Evolutionary conservation across 2,888 invertebrate species (phyloP), one percentile per base, ranked within the genome.

Genomic region (Heliconius sara): DNA sequence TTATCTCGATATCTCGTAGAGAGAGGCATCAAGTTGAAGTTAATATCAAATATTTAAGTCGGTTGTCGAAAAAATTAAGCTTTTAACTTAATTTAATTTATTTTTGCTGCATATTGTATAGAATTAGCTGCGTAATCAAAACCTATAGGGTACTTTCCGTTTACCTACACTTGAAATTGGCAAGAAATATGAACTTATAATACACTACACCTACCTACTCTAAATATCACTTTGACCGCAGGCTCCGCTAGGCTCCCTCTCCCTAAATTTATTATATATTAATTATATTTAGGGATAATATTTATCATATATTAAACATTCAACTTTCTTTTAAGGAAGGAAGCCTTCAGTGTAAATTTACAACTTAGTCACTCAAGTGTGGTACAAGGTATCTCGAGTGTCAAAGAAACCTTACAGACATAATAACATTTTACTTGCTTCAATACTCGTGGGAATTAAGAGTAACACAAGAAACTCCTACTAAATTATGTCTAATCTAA

Each of bases 291-390:
- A 5, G 34, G 34, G 34, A 6, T 0, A 34, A 34, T 34, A 34
- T 34, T 34, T 34, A 34, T 34, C 27, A 19, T 63, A 19, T 57
- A 13, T 19, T 43, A 22, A 3, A 72, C 6, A 57, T 75, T 75
- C 10, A 63, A 63, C 12, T 47, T 75, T 72, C 47, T 43, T 72
- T 76, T 79, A 63, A 79, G 79, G 79, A 77, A 80, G 76, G 93
- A 93, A 93, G 91, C 92, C 93, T 77, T 85, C 89, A 83, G 84
- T 83, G 83, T 88, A 86, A 88, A 84, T 84, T 87, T 85, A 86
- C 83, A 83, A 82, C 82, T 83, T 83, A 80, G 78, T 82, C 88
- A 88, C 82, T 92, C 90, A 91, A 83, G 91, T 89, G 91, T 91
- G 90, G 89, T 83, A 91, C 84, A 86, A 91, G 88, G 85, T 88